These are phyloP conservation scores for Menura novaehollandiae DNA, from an alignment of 2,113 vertebrate species.

Conservation along the genomic window DNA sequence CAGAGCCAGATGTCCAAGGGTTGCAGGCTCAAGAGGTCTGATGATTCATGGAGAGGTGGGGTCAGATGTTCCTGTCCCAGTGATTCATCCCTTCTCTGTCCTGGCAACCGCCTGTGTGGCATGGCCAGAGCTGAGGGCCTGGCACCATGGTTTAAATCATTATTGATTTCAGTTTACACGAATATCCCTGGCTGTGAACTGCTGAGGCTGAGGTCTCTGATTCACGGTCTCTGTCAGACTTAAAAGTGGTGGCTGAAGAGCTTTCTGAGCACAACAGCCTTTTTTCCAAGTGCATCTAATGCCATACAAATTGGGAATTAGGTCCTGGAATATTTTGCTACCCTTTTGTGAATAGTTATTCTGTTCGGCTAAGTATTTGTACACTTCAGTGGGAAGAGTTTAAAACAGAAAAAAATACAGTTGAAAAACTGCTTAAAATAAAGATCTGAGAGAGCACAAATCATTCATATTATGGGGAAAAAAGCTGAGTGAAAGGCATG, in stretches of 20 bases:
- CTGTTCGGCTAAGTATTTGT: neutral
- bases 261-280: neutral
- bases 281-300: neutral
- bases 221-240: neutral
- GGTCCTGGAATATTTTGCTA: neutral
- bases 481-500: fast-evolving
- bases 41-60: constrained; percentile 13
- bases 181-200: constrained; percentile 14
- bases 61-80: neutral
- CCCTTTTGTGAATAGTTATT: neutral
- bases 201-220: neutral
- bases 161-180: constrained; percentile 47
- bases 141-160: constrained; percentile 15
- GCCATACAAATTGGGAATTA: neutral
- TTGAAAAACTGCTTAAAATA: neutral
- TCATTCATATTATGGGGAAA: neutral
- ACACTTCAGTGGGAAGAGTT: neutral
- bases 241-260: neutral
- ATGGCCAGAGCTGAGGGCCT: neutral
- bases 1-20: neutral
- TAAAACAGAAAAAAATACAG: neutral
- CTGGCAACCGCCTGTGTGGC: neutral
- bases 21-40: neutral
- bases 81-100: constrained; percentile 14
- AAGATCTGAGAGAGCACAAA: neutral